These are phyloP conservation scores for Parascotia fuliginaria DNA, from an alignment of 2,888 invertebrate species.

Conservation along the genomic window DNA sequence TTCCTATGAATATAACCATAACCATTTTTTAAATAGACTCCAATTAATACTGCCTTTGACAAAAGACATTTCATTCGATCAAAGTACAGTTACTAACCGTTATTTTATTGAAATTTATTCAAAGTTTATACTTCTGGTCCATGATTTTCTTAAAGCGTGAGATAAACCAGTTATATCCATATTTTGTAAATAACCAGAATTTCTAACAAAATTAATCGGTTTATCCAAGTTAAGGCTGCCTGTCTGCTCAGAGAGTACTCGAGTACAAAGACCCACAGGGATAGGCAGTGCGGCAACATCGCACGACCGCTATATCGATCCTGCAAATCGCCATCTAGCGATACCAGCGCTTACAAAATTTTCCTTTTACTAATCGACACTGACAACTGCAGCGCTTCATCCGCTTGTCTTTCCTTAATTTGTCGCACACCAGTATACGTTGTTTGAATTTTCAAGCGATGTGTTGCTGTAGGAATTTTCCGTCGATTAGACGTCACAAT, in stretches of 20 bases:
- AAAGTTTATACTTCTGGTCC: not conserved
- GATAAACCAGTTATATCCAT: not conserved
- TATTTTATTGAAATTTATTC: not conserved
- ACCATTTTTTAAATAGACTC: not conserved
- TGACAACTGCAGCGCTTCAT: conserved; percentile 22
- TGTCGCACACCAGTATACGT: conserved; percentile 2
- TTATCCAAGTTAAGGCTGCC: conserved; percentile 60
- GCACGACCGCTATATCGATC: conserved; percentile 75
- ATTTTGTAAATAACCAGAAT: not conserved
- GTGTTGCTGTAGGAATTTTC: conserved; percentile 9
- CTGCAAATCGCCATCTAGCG: conserved; percentile 44
- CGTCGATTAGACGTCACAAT: conserved; percentile 4
- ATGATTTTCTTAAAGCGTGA: not conserved
- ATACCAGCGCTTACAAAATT: conserved; percentile 44
- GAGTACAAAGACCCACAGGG: conserved; percentile 72
- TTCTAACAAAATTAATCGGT: conserved; percentile 16
- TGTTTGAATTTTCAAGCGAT: conserved; percentile 14
- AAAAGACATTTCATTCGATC: not conserved
- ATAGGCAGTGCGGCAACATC: conserved; percentile 64
- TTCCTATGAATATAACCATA: too few relatives aligned
- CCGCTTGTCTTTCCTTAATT: conserved; percentile 2
- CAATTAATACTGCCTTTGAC: not conserved
- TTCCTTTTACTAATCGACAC: not conserved
- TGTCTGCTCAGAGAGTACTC: conserved; percentile 47
- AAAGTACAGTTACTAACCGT: not conserved